These are phyloP conservation scores for Xiphophorus maculatus DNA, from an alignment of 2,113 vertebrate genomes.

Conservation along the genomic window DNA sequence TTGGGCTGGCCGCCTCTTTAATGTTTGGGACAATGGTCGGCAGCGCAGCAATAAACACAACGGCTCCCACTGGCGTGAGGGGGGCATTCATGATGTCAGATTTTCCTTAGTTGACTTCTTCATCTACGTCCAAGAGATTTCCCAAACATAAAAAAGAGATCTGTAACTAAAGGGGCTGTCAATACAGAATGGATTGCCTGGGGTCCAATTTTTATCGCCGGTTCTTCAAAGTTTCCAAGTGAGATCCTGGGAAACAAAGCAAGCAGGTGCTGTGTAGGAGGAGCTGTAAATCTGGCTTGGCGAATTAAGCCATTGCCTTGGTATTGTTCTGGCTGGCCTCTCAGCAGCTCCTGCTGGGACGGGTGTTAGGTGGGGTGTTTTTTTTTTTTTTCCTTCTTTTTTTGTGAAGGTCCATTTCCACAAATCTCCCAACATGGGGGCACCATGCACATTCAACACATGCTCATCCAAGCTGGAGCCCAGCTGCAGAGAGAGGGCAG, in stretches of 20 bases:
- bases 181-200: conserved; percentile 24
- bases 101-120: conserved; percentile 61
- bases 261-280: conserved; percentile 75
- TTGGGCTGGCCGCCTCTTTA: conserved; percentile 3
- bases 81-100: conserved; percentile 51
- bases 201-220: conserved; percentile 58
- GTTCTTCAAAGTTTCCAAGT: conserved; percentile 55
- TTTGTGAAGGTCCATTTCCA: conserved; percentile 19
- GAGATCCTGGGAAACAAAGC: conserved; percentile 72
- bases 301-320: conserved; percentile 70
- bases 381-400: neutral
- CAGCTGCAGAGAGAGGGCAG: conserved; percentile 11
- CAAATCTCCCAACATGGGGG: conserved; percentile 50
- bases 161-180: conserved; percentile 16
- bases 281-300: conserved; percentile 73
- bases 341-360: conserved; percentile 60
- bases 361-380: conserved; percentile 31
- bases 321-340: conserved; percentile 71
- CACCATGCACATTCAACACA: conserved; percentile 51
- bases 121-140: conserved; percentile 54
- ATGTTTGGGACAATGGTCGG: conserved; percentile 19
- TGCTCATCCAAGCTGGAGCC: conserved; percentile 15
- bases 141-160: conserved; percentile 51
- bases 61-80: conserved; percentile 3
- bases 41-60: conserved; percentile 26